Conservation (phyloP, 2,113 vertebrate genomes). For the Hippocampus comes region DNA sequence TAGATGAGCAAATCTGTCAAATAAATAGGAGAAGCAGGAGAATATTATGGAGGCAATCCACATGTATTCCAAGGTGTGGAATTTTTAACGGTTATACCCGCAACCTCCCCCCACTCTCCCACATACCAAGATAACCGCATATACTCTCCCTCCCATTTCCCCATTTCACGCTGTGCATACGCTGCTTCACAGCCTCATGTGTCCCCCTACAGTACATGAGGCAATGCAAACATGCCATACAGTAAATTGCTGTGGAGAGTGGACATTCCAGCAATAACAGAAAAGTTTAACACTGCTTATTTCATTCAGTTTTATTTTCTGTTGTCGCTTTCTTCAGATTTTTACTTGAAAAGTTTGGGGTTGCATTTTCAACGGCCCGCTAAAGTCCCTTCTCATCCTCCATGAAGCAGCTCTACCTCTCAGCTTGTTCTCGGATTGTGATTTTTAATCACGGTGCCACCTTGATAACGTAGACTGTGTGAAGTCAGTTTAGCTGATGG, state of each 20-base stretch:
- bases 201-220: constrained; percentile 16
- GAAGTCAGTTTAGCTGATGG: constrained; percentile 16
- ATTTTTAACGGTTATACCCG: constrained; percentile 62
- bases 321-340: neutral
- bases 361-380: neutral
- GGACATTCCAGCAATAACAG: constrained; percentile 26
- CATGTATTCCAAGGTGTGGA: constrained; percentile 68
- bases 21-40: constrained; percentile 13
- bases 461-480: constrained; percentile 24
- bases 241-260: constrained; percentile 35
- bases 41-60: constrained; percentile 30
- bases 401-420: neutral
- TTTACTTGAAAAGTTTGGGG: neutral
- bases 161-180: constrained; percentile 21
- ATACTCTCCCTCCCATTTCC: constrained; percentile 34
- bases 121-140: constrained; percentile 63
- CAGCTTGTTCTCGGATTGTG: neutral
- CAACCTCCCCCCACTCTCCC: constrained; percentile 43
- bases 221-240: constrained; percentile 48
- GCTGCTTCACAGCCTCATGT: constrained; percentile 32
- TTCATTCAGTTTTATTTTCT: neutral
- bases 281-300: neutral
- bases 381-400: neutral
- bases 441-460: constrained; percentile 16
- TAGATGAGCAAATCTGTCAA: neutral